phyloP scores from a whole-genome alignment of 2,888 invertebrate genomes.

The Mesoligia furuncula region DNA sequence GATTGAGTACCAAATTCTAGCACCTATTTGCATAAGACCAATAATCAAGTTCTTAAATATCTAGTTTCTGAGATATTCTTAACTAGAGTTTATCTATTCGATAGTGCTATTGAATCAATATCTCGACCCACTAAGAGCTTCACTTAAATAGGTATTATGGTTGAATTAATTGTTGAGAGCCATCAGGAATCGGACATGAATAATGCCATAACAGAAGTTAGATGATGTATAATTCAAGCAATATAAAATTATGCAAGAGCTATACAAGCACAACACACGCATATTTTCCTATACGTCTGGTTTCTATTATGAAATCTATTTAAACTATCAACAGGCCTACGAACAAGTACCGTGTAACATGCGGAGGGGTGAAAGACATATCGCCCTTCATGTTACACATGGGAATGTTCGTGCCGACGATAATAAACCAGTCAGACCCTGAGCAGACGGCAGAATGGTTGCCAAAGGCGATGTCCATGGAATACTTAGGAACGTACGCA shows the following conservation, averaged over 20 bases:
- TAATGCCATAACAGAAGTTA: neutral
- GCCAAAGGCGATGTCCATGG: constrained; percentile 93
- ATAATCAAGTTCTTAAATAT: neutral
- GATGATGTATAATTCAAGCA: neutral
- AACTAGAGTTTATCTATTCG: neutral
- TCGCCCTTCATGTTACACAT: constrained; percentile 94
- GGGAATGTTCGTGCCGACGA: constrained; percentile 97
- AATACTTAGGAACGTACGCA: constrained; percentile 97
- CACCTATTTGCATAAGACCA: neutral
- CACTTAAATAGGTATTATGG: neutral
- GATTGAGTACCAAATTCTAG: neutral
- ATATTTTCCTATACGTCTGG: neutral
- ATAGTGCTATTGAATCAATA: too few species aligned
- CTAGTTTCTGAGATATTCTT: neutral
- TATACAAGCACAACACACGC: neutral
- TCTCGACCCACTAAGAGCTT: neutral
- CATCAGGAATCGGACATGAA: neutral
- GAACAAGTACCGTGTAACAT: constrained; percentile 75
- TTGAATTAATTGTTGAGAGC: neutral
- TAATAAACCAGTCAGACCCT: constrained; percentile 95
- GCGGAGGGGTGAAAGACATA: constrained; percentile 90
- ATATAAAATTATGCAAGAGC: neutral
- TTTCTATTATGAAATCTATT: neutral
- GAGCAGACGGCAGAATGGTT: constrained; percentile 97
- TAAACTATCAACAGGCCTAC: constrained; percentile 70